Evolutionary conservation across 2,113 vertebrate species (phyloP).

Genomic region (Trogon melanurus): DNA sequence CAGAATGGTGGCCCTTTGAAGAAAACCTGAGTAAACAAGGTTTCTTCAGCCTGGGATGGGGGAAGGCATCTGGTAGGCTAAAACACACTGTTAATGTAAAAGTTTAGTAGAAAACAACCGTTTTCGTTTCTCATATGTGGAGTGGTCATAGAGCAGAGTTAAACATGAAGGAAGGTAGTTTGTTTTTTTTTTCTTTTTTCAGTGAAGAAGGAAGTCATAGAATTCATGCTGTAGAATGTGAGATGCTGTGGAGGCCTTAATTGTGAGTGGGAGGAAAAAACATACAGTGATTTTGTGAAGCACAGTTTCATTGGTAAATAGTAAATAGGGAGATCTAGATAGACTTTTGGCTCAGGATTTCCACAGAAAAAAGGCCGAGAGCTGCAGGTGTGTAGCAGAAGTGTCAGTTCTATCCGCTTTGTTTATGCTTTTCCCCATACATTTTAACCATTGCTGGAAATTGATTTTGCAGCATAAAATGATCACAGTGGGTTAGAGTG

Average conservation of each 20-base stretch:
- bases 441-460: background rate
- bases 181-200: background rate
- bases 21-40: background rate
- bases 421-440: background rate
- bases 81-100: background rate
- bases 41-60: background rate
- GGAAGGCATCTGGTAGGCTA: background rate
- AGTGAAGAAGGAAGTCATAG: background rate
- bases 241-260: background rate
- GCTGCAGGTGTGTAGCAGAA: background rate
- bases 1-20: background rate
- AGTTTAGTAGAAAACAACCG: background rate
- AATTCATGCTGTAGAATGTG: background rate
- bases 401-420: background rate
- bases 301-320: background rate
- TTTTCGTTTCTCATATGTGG: background rate
- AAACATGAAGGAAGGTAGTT: background rate
- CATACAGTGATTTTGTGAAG: background rate
- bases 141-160: background rate
- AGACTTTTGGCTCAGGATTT: background rate
- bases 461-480: background rate
- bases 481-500: background rate
- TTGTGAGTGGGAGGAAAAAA: background rate
- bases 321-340: background rate
- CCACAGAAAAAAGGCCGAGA: background rate